Evolutionary conservation across 2,888 invertebrate species (phyloP).

Genomic region (Suillia variegata): DNA sequence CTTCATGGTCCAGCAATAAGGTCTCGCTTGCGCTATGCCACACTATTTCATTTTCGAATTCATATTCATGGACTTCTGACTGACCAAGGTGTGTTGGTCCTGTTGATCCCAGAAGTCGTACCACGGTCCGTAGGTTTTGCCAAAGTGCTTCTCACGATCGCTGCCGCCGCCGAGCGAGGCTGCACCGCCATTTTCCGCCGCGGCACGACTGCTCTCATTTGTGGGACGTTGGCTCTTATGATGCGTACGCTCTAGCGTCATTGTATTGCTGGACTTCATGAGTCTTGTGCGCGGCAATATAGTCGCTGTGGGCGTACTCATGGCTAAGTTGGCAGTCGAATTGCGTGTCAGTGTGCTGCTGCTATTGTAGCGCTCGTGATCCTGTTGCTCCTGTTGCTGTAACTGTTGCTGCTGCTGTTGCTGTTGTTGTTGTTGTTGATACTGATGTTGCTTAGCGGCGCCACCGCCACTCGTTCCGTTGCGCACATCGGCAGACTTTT

Average conservation of each 20-base stretch:
- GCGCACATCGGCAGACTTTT: constrained; percentile 17
- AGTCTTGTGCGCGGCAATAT: constrained; percentile 56
- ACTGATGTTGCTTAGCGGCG: constrained; percentile 39
- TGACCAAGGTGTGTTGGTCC: constrained; percentile 39
- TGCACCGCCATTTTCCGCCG: constrained; percentile 31
- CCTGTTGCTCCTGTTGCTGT: constrained; percentile 39
- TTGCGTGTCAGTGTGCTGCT: constrained; percentile 66
- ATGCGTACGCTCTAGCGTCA: constrained; percentile 44
- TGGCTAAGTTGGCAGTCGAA: constrained; percentile 60
- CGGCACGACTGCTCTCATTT: constrained; percentile 49
- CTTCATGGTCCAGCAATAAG: too few species aligned
- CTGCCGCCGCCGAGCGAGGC: constrained; percentile 10
- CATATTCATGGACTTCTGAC: constrained; percentile 34
- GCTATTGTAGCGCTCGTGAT: constrained; percentile 52
- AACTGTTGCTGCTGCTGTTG: constrained; percentile 62
- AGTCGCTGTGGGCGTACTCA: constrained; percentile 51
- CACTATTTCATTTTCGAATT: constrained; percentile 39
- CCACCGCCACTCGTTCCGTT: constrained; percentile 10
- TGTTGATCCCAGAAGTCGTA: constrained; percentile 79
- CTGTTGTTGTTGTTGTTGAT: constrained; percentile 63
- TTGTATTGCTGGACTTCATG: constrained; percentile 48
- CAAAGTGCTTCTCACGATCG: constrained; percentile 37
- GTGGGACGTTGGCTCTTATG: constrained; percentile 32
- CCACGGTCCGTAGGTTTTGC: constrained; percentile 85
- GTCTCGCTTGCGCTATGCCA: too few species aligned